Evolutionary conservation across 2,888 invertebrate species (phyloP), one percentile per base, ranked within the genome.

Genomic region (Ochlodes sylvanus): DNA sequence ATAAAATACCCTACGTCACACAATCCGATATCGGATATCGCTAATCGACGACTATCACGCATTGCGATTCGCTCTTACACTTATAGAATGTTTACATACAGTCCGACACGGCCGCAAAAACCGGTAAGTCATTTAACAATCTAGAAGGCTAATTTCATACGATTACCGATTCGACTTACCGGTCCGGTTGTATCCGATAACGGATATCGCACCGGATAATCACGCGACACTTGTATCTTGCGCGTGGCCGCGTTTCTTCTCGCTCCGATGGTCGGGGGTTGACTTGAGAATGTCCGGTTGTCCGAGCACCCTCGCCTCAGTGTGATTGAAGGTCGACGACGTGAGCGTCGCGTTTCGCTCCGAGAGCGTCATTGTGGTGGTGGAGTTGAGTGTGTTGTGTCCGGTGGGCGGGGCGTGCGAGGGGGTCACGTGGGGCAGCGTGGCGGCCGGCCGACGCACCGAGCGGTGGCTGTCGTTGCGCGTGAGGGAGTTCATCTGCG

Each of bases 401-500:
- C 67, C 70, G 61, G 84, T 71, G 79, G 84, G 86, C 5, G 61
- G 65, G 82, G 86, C 0, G 88, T 75, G 56, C 83, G 85, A 91
- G 63, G 83, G 94, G 84, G 76, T 90, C 77, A 86, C 93, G 89
- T 80, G 94, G 71, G 85, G 94, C 75, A 76, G 89, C 74, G 81
- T 79, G 63, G 84, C 77, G 2, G 86, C 73, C 1, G 88, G 88
- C 56, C 88, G 90, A 32, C 94, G 90, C 32, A 95, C 85, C 27
- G 95, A 95, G 70, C 96, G 94, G 78, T 95, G 95, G 42, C 95
- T 95, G 52, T 96, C 96, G 83, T 95, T 95, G 10, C 96, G 91
- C 0, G 97, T 96, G 9, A 97, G 92, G 0, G 97, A 96, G 81
- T 96, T 96, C 95, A 97, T 95, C 75, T 96, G 96, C 0, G 97